Base-by-base conservation (phyloP, 1,140 invertebrate genomes). In the Physella acuta region DNA sequence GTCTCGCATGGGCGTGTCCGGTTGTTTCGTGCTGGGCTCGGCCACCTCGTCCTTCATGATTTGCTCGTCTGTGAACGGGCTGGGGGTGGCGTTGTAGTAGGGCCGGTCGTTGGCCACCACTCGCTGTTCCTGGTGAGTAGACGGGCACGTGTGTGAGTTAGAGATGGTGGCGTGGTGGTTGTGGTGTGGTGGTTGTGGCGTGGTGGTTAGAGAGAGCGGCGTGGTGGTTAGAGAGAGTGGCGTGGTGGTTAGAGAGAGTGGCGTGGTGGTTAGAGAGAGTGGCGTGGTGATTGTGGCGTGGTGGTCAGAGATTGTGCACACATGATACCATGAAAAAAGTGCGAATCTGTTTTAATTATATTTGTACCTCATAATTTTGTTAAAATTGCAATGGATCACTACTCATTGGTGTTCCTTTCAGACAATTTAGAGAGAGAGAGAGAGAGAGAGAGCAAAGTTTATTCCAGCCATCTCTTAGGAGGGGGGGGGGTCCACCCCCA, bases 1-100 rank as follows among this genome's bases (percentile, higher is more conserved):
- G 17, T 37, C 26, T 26, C 30, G n/a, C 26, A 34, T 16, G n/a
- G 16, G 39, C 17, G 8, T 16, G 1, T 37, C 44, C 26, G 17
- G 34, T 17, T 14, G n/a, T 17, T 37, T 3, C 28, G 49, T 33
- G 3, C 0, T n/a, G 33, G 28, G 17, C 24, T 59, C n/a, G 17
- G 33, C 30, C 37, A 65, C 33, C 33, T 69, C 34, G 31, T 28
- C 53, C n/a, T 59, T 34, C 28, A 65, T 63, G 49, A 58, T 68
- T 55, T 56, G 36, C 17, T 20, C 52, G 20, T 58, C 44, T 37
- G 26, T 63, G 39, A 51, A 52, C 2, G 44, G 67, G 17, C 65
- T 67, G 14, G 14, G 59, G 31, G 58, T 62, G 17, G n/a, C 59
- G 49, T 55, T 31, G 36, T 26, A 33, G 49, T 30, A 34, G 20